phyloP scores from a whole-genome alignment of 2,888 invertebrate genomes.

The Ecliptopera silaceata region DNA sequence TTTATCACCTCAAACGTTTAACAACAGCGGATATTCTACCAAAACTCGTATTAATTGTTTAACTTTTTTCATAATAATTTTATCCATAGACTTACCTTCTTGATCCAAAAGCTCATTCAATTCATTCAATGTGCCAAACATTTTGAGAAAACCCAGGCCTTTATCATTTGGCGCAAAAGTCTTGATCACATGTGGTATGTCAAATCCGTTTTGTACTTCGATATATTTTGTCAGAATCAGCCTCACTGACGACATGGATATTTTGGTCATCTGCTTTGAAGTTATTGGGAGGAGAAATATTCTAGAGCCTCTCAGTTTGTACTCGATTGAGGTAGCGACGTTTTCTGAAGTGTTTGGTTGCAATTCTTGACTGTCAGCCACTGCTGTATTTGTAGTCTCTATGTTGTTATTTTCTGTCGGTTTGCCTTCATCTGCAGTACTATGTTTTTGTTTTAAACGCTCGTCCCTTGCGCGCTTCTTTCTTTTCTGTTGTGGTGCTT shows the following conservation, averaged over 20 bases:
- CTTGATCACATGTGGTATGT: conserved; percentile 15
- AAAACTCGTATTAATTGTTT: too few species aligned
- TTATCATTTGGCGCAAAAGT: conserved; percentile 19
- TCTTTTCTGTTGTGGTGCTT: conserved; percentile 24
- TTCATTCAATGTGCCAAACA: conserved; percentile 68
- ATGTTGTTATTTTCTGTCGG: background rate
- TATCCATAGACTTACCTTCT: conserved; percentile 61
- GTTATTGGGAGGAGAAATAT: conserved; percentile 57
- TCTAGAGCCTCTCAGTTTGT: conserved; percentile 41
- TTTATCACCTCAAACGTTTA: too few species aligned
- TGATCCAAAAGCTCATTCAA: conserved; percentile 64
- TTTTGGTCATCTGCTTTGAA: conserved; percentile 41
- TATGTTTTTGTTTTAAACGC: background rate
- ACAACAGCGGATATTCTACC: too few species aligned
- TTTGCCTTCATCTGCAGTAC: background rate
- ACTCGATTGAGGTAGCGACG: conserved; percentile 39
- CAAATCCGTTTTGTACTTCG: conserved; percentile 30
- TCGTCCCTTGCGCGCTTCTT: conserved; percentile 20
- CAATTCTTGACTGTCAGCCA: conserved; percentile 12
- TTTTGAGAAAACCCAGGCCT: conserved; percentile 53
- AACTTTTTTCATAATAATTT: too few species aligned
- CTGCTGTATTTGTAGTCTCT: conserved; percentile 18
- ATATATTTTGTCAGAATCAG: conserved; percentile 48
- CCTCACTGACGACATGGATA: conserved; percentile 37
- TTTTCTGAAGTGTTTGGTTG: conserved; percentile 16